phyloP scores from a whole-genome alignment of 2,888 invertebrate genomes.

The Cylindroiulus punctatus region DNA sequence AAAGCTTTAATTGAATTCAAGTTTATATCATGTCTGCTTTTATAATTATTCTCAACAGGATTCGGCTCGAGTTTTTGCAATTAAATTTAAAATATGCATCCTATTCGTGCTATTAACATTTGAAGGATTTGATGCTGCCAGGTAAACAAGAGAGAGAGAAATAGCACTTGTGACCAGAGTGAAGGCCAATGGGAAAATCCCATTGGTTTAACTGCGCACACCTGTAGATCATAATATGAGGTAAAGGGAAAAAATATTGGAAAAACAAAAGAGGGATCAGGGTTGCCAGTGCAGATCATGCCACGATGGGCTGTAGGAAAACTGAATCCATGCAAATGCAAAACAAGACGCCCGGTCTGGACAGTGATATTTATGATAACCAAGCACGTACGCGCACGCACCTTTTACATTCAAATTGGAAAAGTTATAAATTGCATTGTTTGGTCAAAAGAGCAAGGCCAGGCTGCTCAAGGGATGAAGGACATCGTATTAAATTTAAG shows the following conservation, averaged over 20 bases:
- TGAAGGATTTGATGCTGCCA: conserved; percentile 18
- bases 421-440: conserved; percentile 18
- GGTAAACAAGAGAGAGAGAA: conserved; percentile 10
- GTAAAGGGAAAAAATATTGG: background rate
- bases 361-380: conserved; percentile 11
- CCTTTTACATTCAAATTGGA: conserved; percentile 18
- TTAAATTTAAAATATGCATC: background rate
- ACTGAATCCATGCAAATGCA: conserved; percentile 18
- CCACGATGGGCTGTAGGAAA: background rate
- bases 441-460: conserved; percentile 18
- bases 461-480: conserved; percentile 18
- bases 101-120: background rate
- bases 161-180: background rate
- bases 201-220: conserved; percentile 18
- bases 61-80: background rate
- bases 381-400: background rate
- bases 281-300: conserved; percentile 8
- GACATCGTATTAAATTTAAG: conserved; percentile 10
- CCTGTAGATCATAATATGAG: conserved; percentile 9
- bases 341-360: conserved; percentile 7
- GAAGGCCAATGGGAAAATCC: conserved; percentile 18
- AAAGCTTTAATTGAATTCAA: background rate
- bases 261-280: background rate
- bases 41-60: background rate
- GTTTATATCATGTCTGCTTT: background rate